Conservation (phyloP, 2,113 vertebrate genomes). For the Chionis minor region DNA sequence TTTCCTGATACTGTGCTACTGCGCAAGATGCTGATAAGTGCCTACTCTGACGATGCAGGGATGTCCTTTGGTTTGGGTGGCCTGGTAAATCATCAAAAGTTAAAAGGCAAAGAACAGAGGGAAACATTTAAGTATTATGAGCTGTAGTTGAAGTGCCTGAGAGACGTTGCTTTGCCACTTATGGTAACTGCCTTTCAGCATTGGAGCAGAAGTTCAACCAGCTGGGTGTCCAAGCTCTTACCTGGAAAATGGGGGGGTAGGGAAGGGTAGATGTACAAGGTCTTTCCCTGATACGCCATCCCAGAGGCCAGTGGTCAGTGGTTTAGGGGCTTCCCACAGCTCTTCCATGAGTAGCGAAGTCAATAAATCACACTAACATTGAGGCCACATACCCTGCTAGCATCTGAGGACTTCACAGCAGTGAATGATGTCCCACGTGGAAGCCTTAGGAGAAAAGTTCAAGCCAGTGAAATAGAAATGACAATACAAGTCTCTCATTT, state of each 20-base stretch:
- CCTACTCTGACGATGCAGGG: neutral
- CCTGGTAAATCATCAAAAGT: neutral
- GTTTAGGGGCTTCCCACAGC: neutral
- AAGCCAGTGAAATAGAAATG: neutral
- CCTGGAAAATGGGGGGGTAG: fast-evolving
- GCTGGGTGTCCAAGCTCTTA: neutral
- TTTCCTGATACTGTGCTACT: neutral
- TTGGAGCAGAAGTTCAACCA: neutral
- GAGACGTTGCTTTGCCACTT: neutral
- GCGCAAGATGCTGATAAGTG: neutral
- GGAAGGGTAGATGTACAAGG: neutral
- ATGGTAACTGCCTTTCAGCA: neutral
- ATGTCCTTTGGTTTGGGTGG: neutral
- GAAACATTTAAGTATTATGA: neutral
- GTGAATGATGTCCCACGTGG: neutral
- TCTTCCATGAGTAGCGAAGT: neutral
- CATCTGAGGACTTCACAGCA: neutral
- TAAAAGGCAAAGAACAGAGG: conserved; percentile 22
- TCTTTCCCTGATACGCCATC: neutral
- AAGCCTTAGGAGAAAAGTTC: neutral
- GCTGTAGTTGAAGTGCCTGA: neutral
- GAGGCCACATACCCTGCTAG: neutral
- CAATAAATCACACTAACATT: neutral
- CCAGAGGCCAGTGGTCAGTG: neutral
- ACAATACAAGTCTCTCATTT: neutral